phyloP scores from a whole-genome alignment of 2,113 vertebrate species.

The Cryptomyrus ogoouensis region DNA sequence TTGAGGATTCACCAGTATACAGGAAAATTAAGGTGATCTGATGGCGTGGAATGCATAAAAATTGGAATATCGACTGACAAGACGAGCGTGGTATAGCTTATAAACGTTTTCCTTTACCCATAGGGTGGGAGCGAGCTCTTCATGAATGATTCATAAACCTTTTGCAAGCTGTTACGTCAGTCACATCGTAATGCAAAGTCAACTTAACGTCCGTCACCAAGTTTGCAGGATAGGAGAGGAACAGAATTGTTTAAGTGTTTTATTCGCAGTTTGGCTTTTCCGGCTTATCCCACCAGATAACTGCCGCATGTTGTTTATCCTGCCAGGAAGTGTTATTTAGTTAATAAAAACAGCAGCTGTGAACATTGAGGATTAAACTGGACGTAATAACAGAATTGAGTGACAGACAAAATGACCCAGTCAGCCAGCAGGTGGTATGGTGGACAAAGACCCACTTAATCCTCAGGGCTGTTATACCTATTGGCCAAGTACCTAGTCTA shows the following conservation, averaged over 20 bases:
- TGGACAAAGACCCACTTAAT: background rate
- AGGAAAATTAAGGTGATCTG: background rate
- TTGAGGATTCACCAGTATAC: background rate
- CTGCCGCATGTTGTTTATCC: background rate
- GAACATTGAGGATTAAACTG: background rate
- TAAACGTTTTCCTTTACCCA: background rate
- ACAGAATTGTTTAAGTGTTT: background rate
- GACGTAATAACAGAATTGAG: background rate
- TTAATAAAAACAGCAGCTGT: constrained; percentile 1
- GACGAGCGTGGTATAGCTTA: background rate
- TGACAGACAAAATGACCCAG: background rate
- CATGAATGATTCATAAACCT: background rate
- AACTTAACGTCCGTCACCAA: background rate
- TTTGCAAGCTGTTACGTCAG: constrained; percentile 8
- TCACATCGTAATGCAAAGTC: background rate
- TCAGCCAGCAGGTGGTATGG: background rate
- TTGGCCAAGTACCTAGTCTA: background rate
- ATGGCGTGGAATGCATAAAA: background rate
- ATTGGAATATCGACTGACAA: background rate
- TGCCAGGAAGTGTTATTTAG: background rate
- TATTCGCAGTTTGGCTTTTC: background rate
- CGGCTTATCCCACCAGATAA: background rate
- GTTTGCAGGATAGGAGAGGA: background rate
- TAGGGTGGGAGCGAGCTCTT: background rate
- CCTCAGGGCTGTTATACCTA: background rate